phyloP scores from a whole-genome alignment of 2,113 vertebrate species.

The Prochilodus magdalenae region DNA sequence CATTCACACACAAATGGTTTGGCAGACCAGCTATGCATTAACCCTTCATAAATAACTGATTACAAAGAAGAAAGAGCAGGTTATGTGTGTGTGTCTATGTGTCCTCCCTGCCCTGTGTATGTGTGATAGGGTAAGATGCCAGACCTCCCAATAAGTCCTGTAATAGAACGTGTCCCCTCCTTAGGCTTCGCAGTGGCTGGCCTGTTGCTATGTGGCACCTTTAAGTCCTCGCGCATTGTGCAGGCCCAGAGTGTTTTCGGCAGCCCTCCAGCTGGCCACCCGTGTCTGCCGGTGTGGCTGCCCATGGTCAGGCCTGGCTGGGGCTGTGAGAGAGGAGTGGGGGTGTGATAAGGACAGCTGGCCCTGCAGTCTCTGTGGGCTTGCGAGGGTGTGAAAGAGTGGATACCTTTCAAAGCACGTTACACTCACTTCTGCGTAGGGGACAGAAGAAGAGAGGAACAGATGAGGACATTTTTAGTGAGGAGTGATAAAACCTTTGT shows the following conservation, averaged over 20 bases:
- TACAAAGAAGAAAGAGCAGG: background rate
- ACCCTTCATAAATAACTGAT: background rate
- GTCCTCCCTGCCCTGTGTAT: conserved; percentile 5
- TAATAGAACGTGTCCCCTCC: background rate
- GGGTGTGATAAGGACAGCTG: conserved; percentile 81
- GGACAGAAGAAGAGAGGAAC: conserved; percentile 45
- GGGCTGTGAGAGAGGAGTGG: conserved; percentile 69
- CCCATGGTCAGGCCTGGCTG: conserved; percentile 55
- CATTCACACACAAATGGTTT: too few relatives aligned
- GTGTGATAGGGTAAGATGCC: background rate
- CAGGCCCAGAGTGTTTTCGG: conserved; percentile 44
- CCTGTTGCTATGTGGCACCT: conserved; percentile 40
- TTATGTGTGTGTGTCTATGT: too few relatives aligned
- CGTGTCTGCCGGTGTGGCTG: conserved; percentile 18
- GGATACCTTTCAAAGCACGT: conserved; percentile 79
- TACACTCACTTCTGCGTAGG: conserved; percentile 73
- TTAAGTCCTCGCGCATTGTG: conserved; percentile 32
- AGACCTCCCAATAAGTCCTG: conserved; percentile 21
- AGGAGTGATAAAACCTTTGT: conserved; percentile 8
- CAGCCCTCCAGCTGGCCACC: conserved; percentile 57
- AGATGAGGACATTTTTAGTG: conserved; percentile 23
- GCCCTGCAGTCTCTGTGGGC: conserved; percentile 72
- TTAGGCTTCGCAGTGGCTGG: background rate
- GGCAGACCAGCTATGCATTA: too few relatives aligned
- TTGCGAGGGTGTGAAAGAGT: conserved; percentile 78